Conservation (phyloP, 2,113 vertebrate species). For the Hiodon tergisus region DNA sequence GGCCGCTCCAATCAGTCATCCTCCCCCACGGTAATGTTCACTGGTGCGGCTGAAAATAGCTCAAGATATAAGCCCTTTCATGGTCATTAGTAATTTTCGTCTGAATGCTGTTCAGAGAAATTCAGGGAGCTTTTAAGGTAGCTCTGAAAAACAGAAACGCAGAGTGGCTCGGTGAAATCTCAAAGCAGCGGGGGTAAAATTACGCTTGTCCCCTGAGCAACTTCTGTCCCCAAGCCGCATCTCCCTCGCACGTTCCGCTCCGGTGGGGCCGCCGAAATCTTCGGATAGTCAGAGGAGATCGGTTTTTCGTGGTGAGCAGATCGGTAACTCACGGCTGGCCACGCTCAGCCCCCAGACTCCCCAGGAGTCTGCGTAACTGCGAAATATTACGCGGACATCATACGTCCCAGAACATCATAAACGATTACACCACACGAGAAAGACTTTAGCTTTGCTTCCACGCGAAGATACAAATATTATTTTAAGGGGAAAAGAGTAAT, state of each 20-base stretch:
- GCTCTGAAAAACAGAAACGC: not conserved
- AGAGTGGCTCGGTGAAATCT: not conserved
- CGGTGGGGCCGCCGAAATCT: too few species aligned
- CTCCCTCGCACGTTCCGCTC: too few species aligned
- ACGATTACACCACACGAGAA: constrained; percentile 14
- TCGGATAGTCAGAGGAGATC: not conserved
- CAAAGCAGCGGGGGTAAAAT: not conserved
- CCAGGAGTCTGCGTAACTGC: constrained; percentile 18
- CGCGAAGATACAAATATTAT: constrained; percentile 30
- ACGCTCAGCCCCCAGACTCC: constrained; percentile 15
- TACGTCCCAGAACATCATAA: constrained; percentile 32
- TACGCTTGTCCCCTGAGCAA: too few species aligned
- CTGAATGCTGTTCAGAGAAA: too few species aligned
- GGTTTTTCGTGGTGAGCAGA: not conserved
- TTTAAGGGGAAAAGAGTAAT: constrained; percentile 30
- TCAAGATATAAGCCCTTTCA: not conserved
- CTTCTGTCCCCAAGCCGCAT: too few species aligned
- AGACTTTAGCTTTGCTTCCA: constrained; percentile 9
- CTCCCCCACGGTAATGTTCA: not conserved
- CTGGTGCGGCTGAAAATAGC: not conserved
- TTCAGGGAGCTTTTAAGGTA: too few species aligned
- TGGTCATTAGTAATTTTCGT: too few species aligned
- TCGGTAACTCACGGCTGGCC: constrained; percentile 2
- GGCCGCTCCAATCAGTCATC: not conserved
- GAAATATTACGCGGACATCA: constrained; percentile 26